Evolutionary conservation across 1,140 invertebrate species (phyloP).

Genomic region (Hylaeus anthracinus): DNA sequence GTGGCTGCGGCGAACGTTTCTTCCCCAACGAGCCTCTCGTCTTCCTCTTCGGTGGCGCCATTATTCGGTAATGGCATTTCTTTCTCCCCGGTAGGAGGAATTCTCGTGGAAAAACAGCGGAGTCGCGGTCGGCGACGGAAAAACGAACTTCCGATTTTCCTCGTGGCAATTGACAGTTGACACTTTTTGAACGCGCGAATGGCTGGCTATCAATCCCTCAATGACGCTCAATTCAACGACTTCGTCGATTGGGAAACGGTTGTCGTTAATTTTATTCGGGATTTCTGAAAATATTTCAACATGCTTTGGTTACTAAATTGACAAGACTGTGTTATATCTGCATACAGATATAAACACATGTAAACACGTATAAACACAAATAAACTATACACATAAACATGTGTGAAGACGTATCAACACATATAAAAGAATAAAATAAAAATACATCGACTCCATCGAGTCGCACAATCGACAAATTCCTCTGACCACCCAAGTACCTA

Average conservation of each 20-base stretch:
- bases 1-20: neutral
- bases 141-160: conserved; percentile 4
- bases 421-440: too few species aligned
- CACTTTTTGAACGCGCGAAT: neutral
- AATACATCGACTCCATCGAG: too few species aligned
- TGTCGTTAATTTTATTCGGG: neutral
- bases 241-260: neutral
- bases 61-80: conserved; percentile 39
- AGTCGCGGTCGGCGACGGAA: conserved; percentile 4
- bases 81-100: neutral
- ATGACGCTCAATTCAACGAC: neutral
- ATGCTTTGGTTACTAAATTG: too few species aligned
- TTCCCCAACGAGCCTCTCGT: neutral
- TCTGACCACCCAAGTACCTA: neutral
- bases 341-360: too few species aligned
- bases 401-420: too few species aligned
- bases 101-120: conserved; percentile 7
- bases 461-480: too few species aligned
- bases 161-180: neutral
- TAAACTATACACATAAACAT: too few species aligned
- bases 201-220: neutral
- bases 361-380: too few species aligned
- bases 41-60: conserved; percentile 47
- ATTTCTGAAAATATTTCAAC: too few species aligned
- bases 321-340: too few species aligned